These are phyloP conservation scores for Xylota sylvarum DNA, from an alignment of 2,888 invertebrate species.

Conservation along the genomic window DNA sequence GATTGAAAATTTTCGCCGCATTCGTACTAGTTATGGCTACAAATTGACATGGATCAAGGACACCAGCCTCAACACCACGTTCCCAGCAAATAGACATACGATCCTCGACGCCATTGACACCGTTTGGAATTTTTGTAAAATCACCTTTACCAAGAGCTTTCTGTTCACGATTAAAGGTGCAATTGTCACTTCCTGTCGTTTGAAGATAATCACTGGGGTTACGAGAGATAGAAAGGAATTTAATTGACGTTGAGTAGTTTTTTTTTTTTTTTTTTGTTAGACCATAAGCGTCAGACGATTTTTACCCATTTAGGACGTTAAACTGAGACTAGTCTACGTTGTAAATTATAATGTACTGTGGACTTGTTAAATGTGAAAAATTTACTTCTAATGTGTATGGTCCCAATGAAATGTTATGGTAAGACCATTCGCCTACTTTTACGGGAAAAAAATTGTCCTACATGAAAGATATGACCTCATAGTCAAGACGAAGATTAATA, in stretches of 20 bases:
- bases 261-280: not conserved
- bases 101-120: constrained; percentile 99
- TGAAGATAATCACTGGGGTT: constrained; percentile 93
- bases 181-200: constrained; percentile 98
- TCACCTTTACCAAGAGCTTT: constrained; percentile 95
- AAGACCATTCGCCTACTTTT: too few species aligned
- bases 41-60: constrained; percentile 96
- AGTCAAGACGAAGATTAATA: too few species aligned
- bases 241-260: not conserved
- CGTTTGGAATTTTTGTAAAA: constrained; percentile 97
- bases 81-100: constrained; percentile 99
- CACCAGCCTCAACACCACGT: constrained; percentile 94
- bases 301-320: too few species aligned
- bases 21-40: constrained; percentile 98
- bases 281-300: not conserved
- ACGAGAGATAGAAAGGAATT: not conserved
- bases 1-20: constrained; percentile 98
- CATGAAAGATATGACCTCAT: too few species aligned
- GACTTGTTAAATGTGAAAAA: too few species aligned
- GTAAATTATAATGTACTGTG: too few species aligned
- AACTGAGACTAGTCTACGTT: too few species aligned
- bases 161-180: constrained; percentile 96
- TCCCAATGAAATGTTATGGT: too few species aligned
- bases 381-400: too few species aligned
- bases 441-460: too few species aligned